Evolutionary conservation across 2,888 invertebrate genomes (phyloP), one percentile per base, ranked within the genome.

Genomic region (Pandemis heparana): DNA sequence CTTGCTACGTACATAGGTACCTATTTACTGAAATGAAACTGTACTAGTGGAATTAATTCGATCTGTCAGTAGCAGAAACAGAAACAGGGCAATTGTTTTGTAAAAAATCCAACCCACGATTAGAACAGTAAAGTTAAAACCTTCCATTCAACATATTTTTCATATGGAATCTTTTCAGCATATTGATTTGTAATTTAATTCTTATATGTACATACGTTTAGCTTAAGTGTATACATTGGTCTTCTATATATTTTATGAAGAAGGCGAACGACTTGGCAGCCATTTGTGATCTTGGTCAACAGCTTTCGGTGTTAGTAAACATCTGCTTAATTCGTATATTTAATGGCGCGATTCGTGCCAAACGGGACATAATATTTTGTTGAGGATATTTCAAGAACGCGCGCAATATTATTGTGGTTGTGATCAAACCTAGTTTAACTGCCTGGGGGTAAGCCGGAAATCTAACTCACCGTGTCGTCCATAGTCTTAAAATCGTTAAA

Each of bases 401-500:
- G 59, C 59, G 71, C 62, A 46, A 38, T 68, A 59, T 67, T 43
- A n/a, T 71, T 32, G 56, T 64, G 56, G 53, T 10, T 56, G 16
- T 32, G 53, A 38, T 64, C 5, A 9, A 41, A 48, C 3, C 53
- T 39, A 61, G 32, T 51, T 46, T 38, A 14, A 8, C 38, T 38
- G 32, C 0, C 32, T n/a, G 38, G 39, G 10, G 9, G 18, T 63
- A 63, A 3, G n/a, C 8, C n/a, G n/a, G 6, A 64, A 16, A 6
- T 12, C 10, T 5, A 46, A 88, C 94, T 92, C 75, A 94, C 94
- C 88, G 92, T 89, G 80, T 93, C 93, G 73, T 93, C 92, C 60
- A 91, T 78, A 62, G 83, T 86, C 81, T 88, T 90, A 83, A 89
- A 88, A 53, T 91, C 91, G 77, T 90, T 89, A 76, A 90, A 86